Evolutionary conservation across 2,113 vertebrate species (phyloP).

Genomic region (Cynocephalus volans): DNA sequence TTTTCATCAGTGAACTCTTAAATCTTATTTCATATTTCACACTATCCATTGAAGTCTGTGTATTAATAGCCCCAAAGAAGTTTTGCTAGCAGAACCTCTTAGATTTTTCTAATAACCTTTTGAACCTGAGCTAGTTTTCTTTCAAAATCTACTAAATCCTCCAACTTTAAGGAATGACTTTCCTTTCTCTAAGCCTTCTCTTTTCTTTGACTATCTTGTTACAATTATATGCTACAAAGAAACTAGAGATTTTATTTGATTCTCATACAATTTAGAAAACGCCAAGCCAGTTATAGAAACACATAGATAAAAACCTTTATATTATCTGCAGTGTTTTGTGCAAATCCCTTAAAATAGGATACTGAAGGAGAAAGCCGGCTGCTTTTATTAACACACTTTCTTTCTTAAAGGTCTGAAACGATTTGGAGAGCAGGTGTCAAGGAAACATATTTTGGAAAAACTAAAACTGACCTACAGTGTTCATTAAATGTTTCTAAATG

Average conservation of each 20-base stretch:
- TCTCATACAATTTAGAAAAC: constrained; percentile 48
- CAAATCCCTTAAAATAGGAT: constrained; percentile 67
- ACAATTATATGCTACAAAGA: constrained; percentile 62
- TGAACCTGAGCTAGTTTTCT: constrained; percentile 74
- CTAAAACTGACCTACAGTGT: background rate
- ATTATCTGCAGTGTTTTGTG: constrained; percentile 41
- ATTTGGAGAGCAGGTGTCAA: constrained; percentile 26
- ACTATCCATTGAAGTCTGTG: constrained; percentile 38
- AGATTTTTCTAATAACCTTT: constrained; percentile 80
- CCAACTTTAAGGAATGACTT: constrained; percentile 75
- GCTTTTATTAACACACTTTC: constrained; percentile 53
- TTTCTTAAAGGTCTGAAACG: constrained; percentile 57
- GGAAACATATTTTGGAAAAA: constrained; percentile 71
- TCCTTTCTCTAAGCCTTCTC: constrained; percentile 76
- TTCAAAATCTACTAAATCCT: constrained; percentile 79
- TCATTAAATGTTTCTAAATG: background rate
- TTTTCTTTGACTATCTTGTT: constrained; percentile 73
- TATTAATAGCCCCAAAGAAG: constrained; percentile 65
- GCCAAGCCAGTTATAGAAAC: background rate
- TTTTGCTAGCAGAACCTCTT: constrained; percentile 64
- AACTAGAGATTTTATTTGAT: constrained; percentile 70
- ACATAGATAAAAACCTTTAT: constrained; percentile 70
- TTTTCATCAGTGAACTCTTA: constrained; percentile 63
- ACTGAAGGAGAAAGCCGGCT: constrained; percentile 42
- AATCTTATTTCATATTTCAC: constrained; percentile 77